Percentiles rank a stretch among this genome's conserved stretches.
Conservation (phyloP, 2,797 vertebrate species). For the Dicrostonyx torquatus region DNA sequence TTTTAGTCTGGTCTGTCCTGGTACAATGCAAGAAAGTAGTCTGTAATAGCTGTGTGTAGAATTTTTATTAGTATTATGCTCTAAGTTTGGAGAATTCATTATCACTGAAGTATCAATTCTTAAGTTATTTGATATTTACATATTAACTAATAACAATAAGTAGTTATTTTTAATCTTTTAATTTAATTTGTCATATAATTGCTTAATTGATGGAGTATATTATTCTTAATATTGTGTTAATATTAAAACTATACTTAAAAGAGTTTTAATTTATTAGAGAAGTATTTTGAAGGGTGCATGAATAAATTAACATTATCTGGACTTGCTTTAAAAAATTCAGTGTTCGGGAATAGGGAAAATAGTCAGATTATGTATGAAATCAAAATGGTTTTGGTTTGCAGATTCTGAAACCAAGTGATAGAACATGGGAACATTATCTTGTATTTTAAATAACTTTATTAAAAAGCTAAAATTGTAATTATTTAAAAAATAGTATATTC, state of each 20-base stretch:
- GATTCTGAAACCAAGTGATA: not conserved
- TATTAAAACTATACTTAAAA: conserved; percentile 11
- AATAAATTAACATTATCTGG: conserved; percentile 43
- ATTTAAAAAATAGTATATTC: conserved; percentile 32
- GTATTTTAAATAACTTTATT: not conserved
- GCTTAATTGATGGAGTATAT: not conserved
- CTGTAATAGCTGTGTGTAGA: not conserved
- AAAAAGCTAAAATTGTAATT: not conserved
- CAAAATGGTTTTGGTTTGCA: not conserved
- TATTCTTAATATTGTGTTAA: not conserved
- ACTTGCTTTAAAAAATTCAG: conserved; percentile 6
- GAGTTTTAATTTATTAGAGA: not conserved
- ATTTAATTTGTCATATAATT: conserved; percentile 21
- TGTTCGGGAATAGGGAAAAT: not conserved
- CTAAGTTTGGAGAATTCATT: conserved; percentile 3
- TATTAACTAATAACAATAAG: not conserved
- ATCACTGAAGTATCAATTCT: not conserved
- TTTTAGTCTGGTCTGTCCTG: not conserved
- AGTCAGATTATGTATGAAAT: not conserved
- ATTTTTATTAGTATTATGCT: not conserved
- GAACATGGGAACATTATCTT: not conserved
- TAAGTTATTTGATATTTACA: conserved; percentile 3
- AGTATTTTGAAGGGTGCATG: not conserved
- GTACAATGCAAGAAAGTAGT: not conserved
- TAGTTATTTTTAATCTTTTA: not conserved